Conservation (phyloP, 2,888 invertebrate genomes). For the Eustalomyia histrio region DNA sequence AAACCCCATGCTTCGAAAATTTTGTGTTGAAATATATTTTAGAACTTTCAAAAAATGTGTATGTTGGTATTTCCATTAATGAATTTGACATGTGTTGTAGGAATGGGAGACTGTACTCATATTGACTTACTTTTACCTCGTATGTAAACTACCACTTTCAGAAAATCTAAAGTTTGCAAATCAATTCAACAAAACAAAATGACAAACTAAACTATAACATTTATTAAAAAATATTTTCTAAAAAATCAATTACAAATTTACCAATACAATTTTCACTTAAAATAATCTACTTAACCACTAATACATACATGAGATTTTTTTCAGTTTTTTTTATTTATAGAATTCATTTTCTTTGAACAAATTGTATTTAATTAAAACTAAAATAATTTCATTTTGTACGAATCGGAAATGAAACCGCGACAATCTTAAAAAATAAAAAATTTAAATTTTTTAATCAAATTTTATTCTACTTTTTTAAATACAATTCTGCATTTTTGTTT, state of each 20-base stretch:
- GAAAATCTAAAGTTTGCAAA: not conserved
- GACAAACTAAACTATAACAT: slow-evolving; percentile 64
- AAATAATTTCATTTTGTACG: slow-evolving; percentile 50
- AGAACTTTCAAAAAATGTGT: too few relatives aligned
- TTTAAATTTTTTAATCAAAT: not conserved
- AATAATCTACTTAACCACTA: slow-evolving; percentile 62
- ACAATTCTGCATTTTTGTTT: not conserved
- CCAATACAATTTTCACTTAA: slow-evolving; percentile 63
- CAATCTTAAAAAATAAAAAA: slow-evolving; percentile 35
- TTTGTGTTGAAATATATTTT: too few relatives aligned
- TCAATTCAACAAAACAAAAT: not conserved
- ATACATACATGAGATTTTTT: slow-evolving; percentile 60
- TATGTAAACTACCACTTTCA: too few relatives aligned
- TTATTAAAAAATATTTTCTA: slow-evolving; percentile 66
- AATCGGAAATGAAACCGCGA: slow-evolving; percentile 65
- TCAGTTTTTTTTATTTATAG: slow-evolving; percentile 38
- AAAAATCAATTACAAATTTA: slow-evolving; percentile 66
- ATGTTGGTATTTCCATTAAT: too few relatives aligned
- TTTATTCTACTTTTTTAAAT: not conserved
- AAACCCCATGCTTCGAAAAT: too few relatives aligned
- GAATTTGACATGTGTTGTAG: too few relatives aligned
- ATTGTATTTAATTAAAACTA: slow-evolving; percentile 14
- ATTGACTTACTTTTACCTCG: too few relatives aligned
- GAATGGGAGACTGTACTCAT: too few relatives aligned
- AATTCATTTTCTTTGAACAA: slow-evolving; percentile 8